A percentile compares a stretch with the other conserved stretches of the same genome.
Evolutionary conservation across 2,113 vertebrate genomes (phyloP).

Genomic region (Pachyramphus minor): DNA sequence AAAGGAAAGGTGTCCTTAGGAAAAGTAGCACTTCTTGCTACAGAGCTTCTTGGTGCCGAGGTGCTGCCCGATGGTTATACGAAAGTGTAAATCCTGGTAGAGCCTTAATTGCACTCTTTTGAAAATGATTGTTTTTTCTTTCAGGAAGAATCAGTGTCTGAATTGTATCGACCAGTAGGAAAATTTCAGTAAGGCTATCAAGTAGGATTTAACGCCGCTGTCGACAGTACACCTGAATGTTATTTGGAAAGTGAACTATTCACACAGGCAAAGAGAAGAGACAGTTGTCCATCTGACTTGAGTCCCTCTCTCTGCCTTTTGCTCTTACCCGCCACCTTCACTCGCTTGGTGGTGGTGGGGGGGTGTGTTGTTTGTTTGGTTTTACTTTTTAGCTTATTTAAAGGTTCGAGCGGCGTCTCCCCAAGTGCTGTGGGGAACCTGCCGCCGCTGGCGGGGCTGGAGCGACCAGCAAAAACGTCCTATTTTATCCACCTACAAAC

Average conservation of each 20-base stretch:
- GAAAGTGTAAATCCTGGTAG: neutral
- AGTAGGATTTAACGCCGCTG: fast-evolving
- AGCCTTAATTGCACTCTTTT: fast-evolving
- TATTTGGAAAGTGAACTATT: neutral
- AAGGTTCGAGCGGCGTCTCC: fast-evolving
- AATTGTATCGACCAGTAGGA: fast-evolving
- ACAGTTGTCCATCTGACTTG: neutral
- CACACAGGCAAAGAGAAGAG: neutral
- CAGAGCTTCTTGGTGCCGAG: fast-evolving
- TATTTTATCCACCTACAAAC: neutral
- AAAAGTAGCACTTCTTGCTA: neutral
- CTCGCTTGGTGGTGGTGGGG: fast-evolving
- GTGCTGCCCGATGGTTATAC: fast-evolving
- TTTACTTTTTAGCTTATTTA: neutral
- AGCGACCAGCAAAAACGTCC: fast-evolving
- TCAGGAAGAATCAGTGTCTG: neutral
- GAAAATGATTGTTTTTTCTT: fast-evolving
- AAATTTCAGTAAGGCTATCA: neutral
- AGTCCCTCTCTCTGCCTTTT: neutral
- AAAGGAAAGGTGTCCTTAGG: fast-evolving
- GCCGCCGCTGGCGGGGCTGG: neutral
- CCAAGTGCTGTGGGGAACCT: neutral
- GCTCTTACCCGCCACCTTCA: neutral
- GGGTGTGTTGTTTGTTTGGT: neutral
- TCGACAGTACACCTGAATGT: neutral